Evolutionary conservation across 2,888 invertebrate species (phyloP).

Genomic region (Axea sp.): DNA sequence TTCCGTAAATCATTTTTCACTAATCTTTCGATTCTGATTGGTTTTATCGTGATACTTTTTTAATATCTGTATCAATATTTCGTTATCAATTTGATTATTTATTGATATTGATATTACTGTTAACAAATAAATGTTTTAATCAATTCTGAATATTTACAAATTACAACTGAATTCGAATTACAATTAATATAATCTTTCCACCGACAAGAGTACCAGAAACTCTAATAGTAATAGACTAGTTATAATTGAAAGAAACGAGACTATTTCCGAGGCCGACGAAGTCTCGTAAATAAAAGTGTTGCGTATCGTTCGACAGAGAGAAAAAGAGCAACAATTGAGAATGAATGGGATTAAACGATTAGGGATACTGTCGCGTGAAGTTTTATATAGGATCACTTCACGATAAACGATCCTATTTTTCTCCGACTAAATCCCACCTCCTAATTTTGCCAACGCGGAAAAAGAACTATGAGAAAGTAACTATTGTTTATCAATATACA

Average conservation of each 20-base stretch:
- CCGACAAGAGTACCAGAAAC: too few species aligned
- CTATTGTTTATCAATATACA: slow-evolving; percentile 44
- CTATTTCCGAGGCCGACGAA: slow-evolving; percentile 24
- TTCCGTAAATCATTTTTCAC: too few species aligned
- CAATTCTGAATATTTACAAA: too few species aligned
- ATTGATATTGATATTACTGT: too few species aligned
- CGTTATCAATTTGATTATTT: too few species aligned
- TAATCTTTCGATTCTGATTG: too few species aligned
- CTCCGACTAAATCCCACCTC: slow-evolving; percentile 48
- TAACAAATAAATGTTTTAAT: too few species aligned
- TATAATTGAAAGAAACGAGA: slow-evolving; percentile 49
- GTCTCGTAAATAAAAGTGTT: slow-evolving; percentile 39
- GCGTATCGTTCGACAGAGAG: slow-evolving; percentile 43
- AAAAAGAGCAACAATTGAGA: slow-evolving; percentile 59
- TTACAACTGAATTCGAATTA: too few species aligned
- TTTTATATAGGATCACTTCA: slow-evolving; percentile 55
- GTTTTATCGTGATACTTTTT: too few species aligned
- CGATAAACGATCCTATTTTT: slow-evolving; percentile 58
- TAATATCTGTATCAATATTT: too few species aligned
- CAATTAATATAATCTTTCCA: too few species aligned
- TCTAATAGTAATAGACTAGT: slow-evolving; percentile 25
- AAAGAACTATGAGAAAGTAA: slow-evolving; percentile 37
- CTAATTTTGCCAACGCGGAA: slow-evolving; percentile 37
- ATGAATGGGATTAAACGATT: slow-evolving; percentile 58
- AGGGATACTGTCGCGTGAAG: slow-evolving; percentile 52